Evolutionary conservation across 2,888 invertebrate genomes (phyloP).

Genomic region (Actias luna): DNA sequence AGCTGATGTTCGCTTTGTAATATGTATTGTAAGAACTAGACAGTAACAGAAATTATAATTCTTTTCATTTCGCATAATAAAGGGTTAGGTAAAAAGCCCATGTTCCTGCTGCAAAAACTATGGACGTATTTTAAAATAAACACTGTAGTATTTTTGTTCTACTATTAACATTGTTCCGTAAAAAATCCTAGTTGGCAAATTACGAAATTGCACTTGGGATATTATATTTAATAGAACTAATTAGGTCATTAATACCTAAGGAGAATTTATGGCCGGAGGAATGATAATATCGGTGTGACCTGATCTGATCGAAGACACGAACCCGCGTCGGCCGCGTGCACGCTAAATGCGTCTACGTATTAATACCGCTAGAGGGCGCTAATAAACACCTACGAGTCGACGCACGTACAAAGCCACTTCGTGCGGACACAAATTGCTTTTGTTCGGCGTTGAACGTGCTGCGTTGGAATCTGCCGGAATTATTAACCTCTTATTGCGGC

Average conservation of each 20-base stretch:
- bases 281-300: conserved; percentile 60
- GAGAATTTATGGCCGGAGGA: conserved; percentile 61
- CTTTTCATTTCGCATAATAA: too few species aligned
- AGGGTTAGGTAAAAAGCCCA: background rate
- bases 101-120: background rate
- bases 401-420: conserved; percentile 74
- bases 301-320: conserved; percentile 53
- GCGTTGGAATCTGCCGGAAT: conserved; percentile 57
- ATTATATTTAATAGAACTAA: conserved; percentile 37
- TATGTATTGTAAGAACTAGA: too few species aligned
- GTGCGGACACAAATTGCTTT: conserved; percentile 79
- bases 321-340: conserved; percentile 29
- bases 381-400: conserved; percentile 75
- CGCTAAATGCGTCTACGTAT: conserved; percentile 38
- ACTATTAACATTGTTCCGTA: background rate
- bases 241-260: conserved; percentile 46
- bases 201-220: background rate
- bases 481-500: conserved; percentile 50
- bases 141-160: background rate
- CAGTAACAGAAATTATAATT: too few species aligned
- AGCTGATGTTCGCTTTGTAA: too few species aligned
- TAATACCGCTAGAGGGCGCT: conserved; percentile 59
- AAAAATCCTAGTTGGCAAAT: background rate
- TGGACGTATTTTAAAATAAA: background rate
- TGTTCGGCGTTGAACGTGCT: conserved; percentile 71